Evolutionary conservation across 1,140 invertebrate genomes (phyloP).

Genomic region (Calephelis virginiensis): DNA sequence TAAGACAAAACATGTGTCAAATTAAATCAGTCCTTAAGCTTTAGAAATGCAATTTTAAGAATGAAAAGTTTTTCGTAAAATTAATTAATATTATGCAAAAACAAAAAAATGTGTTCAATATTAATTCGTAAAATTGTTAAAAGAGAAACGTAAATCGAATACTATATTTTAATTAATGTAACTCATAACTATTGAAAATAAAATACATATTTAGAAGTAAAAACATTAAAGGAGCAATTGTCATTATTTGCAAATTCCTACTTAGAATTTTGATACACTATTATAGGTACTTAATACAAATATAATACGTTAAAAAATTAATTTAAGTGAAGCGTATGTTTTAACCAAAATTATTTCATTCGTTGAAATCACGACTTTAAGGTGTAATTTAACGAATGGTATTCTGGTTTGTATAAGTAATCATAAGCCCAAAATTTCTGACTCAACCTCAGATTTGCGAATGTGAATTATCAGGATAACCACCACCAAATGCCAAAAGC

Average conservation of each 20-base stretch:
- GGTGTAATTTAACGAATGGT: constrained; percentile 41
- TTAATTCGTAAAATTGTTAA: constrained; percentile 36
- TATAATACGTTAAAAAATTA: constrained; percentile 70
- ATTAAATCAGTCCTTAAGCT: constrained; percentile 72
- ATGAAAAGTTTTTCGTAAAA: constrained; percentile 62
- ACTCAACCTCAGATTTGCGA: constrained; percentile 15
- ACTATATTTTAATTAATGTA: constrained; percentile 52
- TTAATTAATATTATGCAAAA: constrained; percentile 70
- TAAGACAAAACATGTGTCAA: constrained; percentile 76
- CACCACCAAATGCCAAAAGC: constrained; percentile 19
- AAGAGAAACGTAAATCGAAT: constrained; percentile 57
- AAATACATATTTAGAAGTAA: constrained; percentile 51
- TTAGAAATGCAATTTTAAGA: constrained; percentile 77
- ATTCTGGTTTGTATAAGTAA: constrained; percentile 34
- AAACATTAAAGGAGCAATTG: constrained; percentile 57
- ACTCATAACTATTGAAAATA: constrained; percentile 48
- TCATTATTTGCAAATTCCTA: constrained; percentile 69
- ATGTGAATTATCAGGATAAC: constrained; percentile 12
- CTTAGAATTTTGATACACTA: constrained; percentile 65
- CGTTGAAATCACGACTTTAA: constrained; percentile 42
- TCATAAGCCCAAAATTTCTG: constrained; percentile 17
- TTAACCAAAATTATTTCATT: constrained; percentile 47
- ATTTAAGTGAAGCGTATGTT: constrained; percentile 73
- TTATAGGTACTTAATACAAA: constrained; percentile 72
- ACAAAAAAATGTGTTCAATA: constrained; percentile 55